Percentiles rank a stretch among this genome's conserved stretches.
Conservation (phyloP, 2,113 vertebrate genomes). For the Rhynchomys soricoides region DNA sequence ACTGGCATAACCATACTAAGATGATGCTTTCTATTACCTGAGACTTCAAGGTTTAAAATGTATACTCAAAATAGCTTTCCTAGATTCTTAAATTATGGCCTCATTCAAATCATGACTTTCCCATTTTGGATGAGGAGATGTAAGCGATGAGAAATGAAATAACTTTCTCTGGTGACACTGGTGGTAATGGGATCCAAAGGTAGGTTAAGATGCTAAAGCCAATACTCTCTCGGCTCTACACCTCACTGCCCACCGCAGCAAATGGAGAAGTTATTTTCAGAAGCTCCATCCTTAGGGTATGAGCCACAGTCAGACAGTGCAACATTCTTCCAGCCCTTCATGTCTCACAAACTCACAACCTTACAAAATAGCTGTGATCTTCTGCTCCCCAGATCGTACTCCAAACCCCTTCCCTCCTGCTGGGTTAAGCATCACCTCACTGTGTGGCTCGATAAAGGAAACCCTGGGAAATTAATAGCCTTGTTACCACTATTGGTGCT, state of each 20-base stretch:
- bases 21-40: background rate
- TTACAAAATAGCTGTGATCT: conserved; percentile 69
- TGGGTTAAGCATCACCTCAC: conserved; percentile 73
- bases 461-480: conserved; percentile 74
- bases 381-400: conserved; percentile 42
- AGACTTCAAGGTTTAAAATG: background rate
- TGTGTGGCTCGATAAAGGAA: conserved; percentile 68
- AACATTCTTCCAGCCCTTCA: conserved; percentile 18
- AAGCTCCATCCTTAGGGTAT: conserved; percentile 43
- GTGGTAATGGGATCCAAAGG: background rate
- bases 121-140: background rate
- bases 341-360: conserved; percentile 52
- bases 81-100: background rate
- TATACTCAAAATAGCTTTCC: background rate
- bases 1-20: background rate
- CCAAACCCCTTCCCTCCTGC: conserved; percentile 53
- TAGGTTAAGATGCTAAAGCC: conserved; percentile 4
- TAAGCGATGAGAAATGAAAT: background rate
- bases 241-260: background rate
- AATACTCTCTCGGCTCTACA: background rate
- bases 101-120: background rate
- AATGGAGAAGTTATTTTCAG: conserved; percentile 7
- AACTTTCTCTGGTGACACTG: background rate
- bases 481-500: conserved; percentile 75
- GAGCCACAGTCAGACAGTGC: background rate